A percentile compares a stretch with the other conserved stretches of the same genome.
These are phyloP conservation scores for Machimus atricapillus DNA, from an alignment of 2,888 invertebrate genomes.

Conservation along the genomic window DNA sequence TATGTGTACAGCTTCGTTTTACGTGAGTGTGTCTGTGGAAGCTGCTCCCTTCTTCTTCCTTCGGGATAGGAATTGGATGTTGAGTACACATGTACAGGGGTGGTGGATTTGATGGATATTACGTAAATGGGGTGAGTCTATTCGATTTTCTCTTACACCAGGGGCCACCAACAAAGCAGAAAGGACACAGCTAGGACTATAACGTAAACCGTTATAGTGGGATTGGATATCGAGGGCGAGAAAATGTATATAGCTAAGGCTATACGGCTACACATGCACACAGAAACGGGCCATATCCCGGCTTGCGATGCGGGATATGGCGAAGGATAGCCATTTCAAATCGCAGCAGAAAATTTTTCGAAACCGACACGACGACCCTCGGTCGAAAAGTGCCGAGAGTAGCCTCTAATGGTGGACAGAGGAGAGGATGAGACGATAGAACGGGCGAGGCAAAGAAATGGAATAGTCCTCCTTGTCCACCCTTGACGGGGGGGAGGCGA, in stretches of 20 bases:
- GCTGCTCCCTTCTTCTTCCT: neutral
- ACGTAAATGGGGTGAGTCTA: slow-evolving; percentile 42
- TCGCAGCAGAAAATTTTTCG: slow-evolving; percentile 24
- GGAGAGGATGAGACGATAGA: neutral
- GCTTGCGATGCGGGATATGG: neutral
- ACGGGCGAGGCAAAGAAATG: neutral
- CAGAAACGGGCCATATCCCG: neutral
- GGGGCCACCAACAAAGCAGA: slow-evolving; percentile 30
- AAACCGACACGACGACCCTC: slow-evolving; percentile 14
- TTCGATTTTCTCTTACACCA: slow-evolving; percentile 38
- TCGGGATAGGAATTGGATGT: slow-evolving; percentile 28
- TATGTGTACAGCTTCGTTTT: slow-evolving; percentile 14
- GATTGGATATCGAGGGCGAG: slow-evolving; percentile 40
- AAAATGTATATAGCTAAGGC: neutral
- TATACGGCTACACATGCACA: slow-evolving; percentile 25
- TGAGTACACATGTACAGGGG: slow-evolving; percentile 42
- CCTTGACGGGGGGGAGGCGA: neutral
- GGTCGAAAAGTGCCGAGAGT: neutral
- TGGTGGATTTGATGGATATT: slow-evolving; percentile 43
- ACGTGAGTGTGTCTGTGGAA: neutral
- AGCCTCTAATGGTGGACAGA: neutral
- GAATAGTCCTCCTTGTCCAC: neutral
- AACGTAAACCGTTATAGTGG: slow-evolving; percentile 39
- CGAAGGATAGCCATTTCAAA: slow-evolving; percentile 14
- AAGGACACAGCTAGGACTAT: slow-evolving; percentile 40